Evolutionary conservation across 2,113 vertebrate species (phyloP).

Genomic region (Pluvianellus socialis): DNA sequence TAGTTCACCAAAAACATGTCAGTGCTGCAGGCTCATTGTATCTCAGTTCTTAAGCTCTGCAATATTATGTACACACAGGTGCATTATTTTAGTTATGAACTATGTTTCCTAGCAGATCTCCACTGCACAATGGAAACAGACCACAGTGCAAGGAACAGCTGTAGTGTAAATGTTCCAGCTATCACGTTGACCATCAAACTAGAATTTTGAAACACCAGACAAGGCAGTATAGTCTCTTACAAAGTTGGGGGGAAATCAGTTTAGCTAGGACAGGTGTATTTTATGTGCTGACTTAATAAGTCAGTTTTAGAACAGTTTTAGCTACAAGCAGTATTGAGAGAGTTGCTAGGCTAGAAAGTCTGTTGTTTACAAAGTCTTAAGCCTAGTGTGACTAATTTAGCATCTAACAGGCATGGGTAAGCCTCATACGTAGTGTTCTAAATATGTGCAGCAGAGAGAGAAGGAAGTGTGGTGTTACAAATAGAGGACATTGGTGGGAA

Average conservation of each 20-base stretch:
- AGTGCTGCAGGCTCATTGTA: neutral
- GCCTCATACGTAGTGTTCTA: neutral
- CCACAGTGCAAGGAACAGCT: neutral
- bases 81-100: neutral
- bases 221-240: neutral
- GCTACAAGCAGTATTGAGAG: neutral
- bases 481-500: neutral
- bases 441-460: neutral
- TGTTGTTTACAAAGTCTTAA: neutral
- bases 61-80: neutral
- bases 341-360: neutral
- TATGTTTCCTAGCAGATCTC: neutral
- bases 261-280: neutral
- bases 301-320: neutral
- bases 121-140: neutral
- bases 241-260: fast-evolving
- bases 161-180: neutral
- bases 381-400: slow-evolving; percentile 2
- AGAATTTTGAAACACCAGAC: neutral
- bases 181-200: neutral
- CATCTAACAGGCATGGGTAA: neutral
- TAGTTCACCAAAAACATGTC: neutral
- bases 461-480: neutral
- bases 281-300: neutral
- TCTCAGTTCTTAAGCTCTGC: neutral